These are phyloP conservation scores for cattle (Bos taurus) DNA, from an alignment of 2,113 vertebrate genomes.

Conservation along the genomic window DNA sequence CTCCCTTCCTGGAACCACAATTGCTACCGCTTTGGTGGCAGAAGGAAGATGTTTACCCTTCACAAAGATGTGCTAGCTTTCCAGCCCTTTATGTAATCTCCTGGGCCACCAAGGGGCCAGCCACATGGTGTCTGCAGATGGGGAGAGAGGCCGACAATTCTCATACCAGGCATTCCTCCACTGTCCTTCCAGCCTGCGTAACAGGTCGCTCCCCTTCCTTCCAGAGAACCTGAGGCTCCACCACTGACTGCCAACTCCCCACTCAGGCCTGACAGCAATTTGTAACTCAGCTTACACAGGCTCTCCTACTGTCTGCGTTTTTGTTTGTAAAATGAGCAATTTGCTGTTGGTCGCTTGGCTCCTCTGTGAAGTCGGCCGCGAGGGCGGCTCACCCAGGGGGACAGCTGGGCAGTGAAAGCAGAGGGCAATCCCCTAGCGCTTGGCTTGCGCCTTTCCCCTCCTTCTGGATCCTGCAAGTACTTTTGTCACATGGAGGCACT, in stretches of 20 bases:
- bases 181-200: constrained; percentile 58
- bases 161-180: constrained; percentile 78
- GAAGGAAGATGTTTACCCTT: constrained; percentile 70
- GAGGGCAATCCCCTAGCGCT: constrained; percentile 16
- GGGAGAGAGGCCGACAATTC: constrained; percentile 60
- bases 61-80: constrained; percentile 68
- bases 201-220: constrained; percentile 69
- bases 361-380: constrained; percentile 50
- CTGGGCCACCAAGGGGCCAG: constrained; percentile 73
- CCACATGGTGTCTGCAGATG: constrained; percentile 76
- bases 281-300: background rate
- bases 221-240: constrained; percentile 13
- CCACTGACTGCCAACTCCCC: constrained; percentile 45
- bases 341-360: constrained; percentile 64
- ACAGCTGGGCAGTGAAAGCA: constrained; percentile 67
- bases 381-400: constrained; percentile 25
- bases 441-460: background rate
- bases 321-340: constrained; percentile 43
- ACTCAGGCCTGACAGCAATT: constrained; percentile 14
- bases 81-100: constrained; percentile 67
- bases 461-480: background rate
- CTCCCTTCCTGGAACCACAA: constrained; percentile 45
- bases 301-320: background rate
- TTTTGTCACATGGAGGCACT: constrained; percentile 42
- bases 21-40: constrained; percentile 58